Evolutionary conservation across 2,888 invertebrate genomes (phyloP).

Genomic region (Melikaiella ostensackeni): DNA sequence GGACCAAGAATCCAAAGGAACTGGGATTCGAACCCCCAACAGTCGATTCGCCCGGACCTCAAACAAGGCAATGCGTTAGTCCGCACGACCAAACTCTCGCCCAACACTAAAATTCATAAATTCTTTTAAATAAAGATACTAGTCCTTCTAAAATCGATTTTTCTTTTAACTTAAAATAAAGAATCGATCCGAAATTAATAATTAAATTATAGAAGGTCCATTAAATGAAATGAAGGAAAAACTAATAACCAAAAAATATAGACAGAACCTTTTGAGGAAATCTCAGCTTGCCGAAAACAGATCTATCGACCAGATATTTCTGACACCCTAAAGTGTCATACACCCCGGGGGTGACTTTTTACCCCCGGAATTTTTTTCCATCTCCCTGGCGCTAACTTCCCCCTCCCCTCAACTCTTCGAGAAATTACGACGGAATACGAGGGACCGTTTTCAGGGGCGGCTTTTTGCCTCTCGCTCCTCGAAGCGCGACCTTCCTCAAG

Average conservation of each 20-base stretch:
- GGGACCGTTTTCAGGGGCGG: conserved; percentile 70
- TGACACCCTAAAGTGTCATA: not conserved
- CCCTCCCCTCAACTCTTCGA: conserved; percentile 15
- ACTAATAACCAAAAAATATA: not conserved
- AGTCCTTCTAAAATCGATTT: too few relatives aligned
- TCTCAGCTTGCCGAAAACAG: not conserved
- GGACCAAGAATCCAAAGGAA: too few relatives aligned
- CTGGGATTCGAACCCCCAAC: too few relatives aligned
- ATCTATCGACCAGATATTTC: not conserved
- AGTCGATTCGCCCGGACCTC: too few relatives aligned
- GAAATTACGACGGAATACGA: conserved; percentile 67
- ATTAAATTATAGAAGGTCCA: too few relatives aligned
- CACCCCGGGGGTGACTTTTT: conserved; percentile 31
- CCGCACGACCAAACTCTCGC: too few relatives aligned
- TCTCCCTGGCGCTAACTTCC: conserved; percentile 7
- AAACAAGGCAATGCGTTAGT: too few relatives aligned
- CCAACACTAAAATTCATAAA: too few relatives aligned
- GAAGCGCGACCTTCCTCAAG: conserved; percentile 66
- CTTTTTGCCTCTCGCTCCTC: conserved; percentile 64
- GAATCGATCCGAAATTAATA: too few relatives aligned
- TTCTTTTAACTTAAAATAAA: too few relatives aligned
- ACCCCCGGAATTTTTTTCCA: conserved; percentile 1
- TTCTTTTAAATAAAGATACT: too few relatives aligned
- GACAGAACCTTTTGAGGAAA: not conserved
- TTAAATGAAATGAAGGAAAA: too few relatives aligned